Percentiles rank a stretch among this genome's conserved stretches.
These are phyloP conservation scores for Calosoma granatense DNA, from an alignment of 1,140 invertebrate species.

Conservation along the genomic window DNA sequence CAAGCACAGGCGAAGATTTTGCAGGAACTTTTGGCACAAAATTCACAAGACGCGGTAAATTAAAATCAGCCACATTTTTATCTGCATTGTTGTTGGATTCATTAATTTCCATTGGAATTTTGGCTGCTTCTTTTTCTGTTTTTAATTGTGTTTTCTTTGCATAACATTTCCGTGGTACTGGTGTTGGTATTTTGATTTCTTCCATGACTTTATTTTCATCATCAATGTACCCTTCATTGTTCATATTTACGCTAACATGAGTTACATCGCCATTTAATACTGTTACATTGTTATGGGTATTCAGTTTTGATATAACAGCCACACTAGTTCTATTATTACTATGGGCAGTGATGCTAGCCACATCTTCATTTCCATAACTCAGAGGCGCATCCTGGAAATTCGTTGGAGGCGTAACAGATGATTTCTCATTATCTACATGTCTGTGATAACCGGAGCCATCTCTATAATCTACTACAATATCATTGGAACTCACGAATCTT, in stretches of 20 bases:
- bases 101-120: slow-evolving; percentile 18
- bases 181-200: background rate
- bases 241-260: no score
- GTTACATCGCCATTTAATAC: background rate
- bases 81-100: no score
- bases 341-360: slow-evolving; percentile 15
- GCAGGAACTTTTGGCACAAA: slow-evolving; percentile 48
- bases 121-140: background rate
- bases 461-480: background rate
- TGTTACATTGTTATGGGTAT: background rate
- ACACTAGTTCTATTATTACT: no score
- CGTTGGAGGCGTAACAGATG: slow-evolving; percentile 36
- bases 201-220: background rate
- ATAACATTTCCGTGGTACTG: background rate
- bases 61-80: slow-evolving; percentile 22
- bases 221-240: background rate
- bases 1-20: background rate
- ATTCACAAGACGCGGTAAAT: slow-evolving; percentile 53
- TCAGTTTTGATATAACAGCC: no score
- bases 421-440: background rate
- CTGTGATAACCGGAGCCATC: background rate
- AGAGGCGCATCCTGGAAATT: slow-evolving; percentile 44
- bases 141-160: background rate
- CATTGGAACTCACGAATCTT: background rate
- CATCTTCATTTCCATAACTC: slow-evolving; percentile 39